Base-by-base conservation (phyloP, 2,888 invertebrate genomes). In the Idaea straminata region DNA sequence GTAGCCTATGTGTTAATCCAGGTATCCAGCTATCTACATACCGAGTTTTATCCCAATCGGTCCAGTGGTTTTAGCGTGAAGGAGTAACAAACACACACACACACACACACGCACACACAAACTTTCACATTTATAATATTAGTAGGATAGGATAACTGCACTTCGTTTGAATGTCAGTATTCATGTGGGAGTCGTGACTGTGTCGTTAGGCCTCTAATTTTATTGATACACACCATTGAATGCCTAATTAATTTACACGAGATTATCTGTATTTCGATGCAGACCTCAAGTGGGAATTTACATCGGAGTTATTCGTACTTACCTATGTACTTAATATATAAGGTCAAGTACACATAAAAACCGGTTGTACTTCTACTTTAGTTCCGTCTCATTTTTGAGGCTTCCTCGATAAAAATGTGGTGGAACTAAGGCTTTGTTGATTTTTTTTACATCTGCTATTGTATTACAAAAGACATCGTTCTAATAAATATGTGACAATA, bases 361-460 rank as follows among this genome's bases (percentile, higher is more conserved):
- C 47, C 47, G 47, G 47, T 47, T 47, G 47, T 47, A 47, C 47
- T 47, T 47, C 47, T 47, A 47, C 47, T 47, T 47, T 47, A 47
- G 47, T 47, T 47, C 47, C 47, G 47, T 13, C 0, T 47, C 47
- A 47, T 47, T 47, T 47, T 47, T 47, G 47, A 47, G 47, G 47
- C 47, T 47, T 47, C 47, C 47, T 13, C 10, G 47, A 47, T 47
- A 47, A 47, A 47, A 47, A 4, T 7, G 13, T 13, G 13, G 47
- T 13, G 7, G n/a, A n/a, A n/a, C n/a, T n/a, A n/a, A n/a, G n/a
- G 47, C 47, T 7, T 47, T 47, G 7, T 7, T 47, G 47, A 6
- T 10, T 47, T 10, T 10, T 10, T 13, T 7, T n/a, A n/a, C n/a
- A 13, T 10, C 0, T 47, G 13, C 7, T 47, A 47, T 47, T 13